Evolutionary conservation across 1,140 invertebrate genomes (phyloP).

Genomic region (Teleogryllus occipitalis): DNA sequence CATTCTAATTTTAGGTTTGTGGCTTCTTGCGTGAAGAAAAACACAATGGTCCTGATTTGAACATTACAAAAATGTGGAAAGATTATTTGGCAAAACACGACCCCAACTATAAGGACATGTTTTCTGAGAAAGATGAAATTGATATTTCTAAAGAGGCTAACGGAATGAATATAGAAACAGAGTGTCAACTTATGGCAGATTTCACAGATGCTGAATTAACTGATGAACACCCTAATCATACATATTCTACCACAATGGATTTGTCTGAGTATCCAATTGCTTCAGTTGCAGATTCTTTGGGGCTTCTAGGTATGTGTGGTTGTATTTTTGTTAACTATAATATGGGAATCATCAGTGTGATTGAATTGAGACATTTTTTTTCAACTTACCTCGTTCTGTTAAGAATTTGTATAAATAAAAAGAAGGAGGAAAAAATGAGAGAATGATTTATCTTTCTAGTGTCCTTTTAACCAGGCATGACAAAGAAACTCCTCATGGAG

Average conservation of each 20-base stretch:
- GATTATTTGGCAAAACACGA: conserved; percentile 45
- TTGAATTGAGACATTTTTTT: too few relatives aligned
- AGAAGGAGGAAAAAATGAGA: too few relatives aligned
- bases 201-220: neutral
- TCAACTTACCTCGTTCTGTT: too few relatives aligned
- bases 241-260: neutral
- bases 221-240: neutral
- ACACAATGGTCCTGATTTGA: conserved; percentile 42
- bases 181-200: too few relatives aligned
- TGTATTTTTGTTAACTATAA: neutral
- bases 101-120: conserved; percentile 33
- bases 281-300: neutral
- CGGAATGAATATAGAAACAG: neutral
- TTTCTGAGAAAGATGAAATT: conserved; percentile 9
- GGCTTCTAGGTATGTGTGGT: neutral
- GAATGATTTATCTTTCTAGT: too few relatives aligned
- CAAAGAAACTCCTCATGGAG: too few relatives aligned
- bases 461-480: too few relatives aligned
- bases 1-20: conserved; percentile 20
- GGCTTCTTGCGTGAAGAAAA: conserved; percentile 30
- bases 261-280: neutral
- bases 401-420: too few relatives aligned
- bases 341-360: neutral
- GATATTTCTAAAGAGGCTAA: neutral
- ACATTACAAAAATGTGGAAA: conserved; percentile 49